phyloP scores from a whole-genome alignment of 2,797 vertebrate species.

The Myotis vivesi region DNA sequence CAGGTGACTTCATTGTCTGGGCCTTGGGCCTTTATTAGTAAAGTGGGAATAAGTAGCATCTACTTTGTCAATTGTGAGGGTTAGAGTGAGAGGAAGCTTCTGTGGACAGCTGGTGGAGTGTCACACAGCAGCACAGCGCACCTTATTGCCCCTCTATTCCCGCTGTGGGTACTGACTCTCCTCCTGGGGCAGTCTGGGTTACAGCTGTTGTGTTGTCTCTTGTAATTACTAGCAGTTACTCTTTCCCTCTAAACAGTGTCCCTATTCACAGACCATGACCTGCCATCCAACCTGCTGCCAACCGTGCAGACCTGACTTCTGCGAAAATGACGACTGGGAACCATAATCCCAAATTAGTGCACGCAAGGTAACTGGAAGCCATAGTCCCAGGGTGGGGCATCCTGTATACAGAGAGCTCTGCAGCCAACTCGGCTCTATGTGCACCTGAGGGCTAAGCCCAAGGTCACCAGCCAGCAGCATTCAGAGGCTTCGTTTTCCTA shows the following conservation, averaged over 20 bases:
- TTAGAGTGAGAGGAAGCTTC: neutral
- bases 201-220: neutral
- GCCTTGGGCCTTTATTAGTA: neutral
- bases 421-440: accelerated
- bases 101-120: neutral
- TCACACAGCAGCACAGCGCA: neutral
- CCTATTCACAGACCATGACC: neutral
- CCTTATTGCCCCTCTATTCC: neutral
- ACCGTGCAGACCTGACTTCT: neutral
- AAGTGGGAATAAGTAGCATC: neutral
- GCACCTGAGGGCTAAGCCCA: neutral
- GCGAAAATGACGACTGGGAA: neutral
- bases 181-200: neutral
- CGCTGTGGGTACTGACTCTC: neutral
- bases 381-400: accelerated
- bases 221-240: neutral
- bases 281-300: neutral
- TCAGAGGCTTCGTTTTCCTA: neutral
- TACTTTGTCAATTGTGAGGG: neutral
- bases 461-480: neutral
- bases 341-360: neutral
- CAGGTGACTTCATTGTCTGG: neutral
- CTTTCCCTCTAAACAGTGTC: neutral
- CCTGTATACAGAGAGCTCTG: neutral
- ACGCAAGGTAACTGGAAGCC: neutral